A percentile compares a stretch with the other conserved stretches of the same genome.
phyloP scores from a whole-genome alignment of 1,140 invertebrate species.

The Cydia fagiglandana region DNA sequence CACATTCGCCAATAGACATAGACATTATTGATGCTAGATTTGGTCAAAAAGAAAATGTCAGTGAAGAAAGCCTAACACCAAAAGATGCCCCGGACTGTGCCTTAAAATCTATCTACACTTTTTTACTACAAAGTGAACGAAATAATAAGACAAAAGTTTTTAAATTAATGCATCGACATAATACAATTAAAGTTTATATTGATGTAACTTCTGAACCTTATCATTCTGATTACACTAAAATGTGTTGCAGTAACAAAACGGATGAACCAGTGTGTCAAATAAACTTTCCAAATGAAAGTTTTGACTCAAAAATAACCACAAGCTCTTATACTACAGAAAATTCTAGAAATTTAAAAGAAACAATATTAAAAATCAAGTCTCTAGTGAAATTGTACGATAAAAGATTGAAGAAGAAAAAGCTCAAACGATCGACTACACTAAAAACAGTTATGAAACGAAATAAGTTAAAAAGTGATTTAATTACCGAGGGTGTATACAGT shows the following conservation, averaged over 20 bases:
- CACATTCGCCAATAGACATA: constrained; percentile 51
- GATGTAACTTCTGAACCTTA: constrained; percentile 44
- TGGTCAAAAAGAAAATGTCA: constrained; percentile 38
- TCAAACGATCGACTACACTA: not conserved
- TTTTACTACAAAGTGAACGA: constrained; percentile 50
- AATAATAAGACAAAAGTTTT: constrained; percentile 52
- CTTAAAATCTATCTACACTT: constrained; percentile 56
- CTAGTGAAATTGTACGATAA: constrained; percentile 42
- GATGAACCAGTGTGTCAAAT: constrained; percentile 37
- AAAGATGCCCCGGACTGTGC: constrained; percentile 49
- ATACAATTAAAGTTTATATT: constrained; percentile 63
- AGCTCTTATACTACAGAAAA: not conserved
- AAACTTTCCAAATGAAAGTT: constrained; percentile 27
- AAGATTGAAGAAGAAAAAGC: constrained; percentile 10
- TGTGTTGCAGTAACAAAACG: constrained; percentile 52
- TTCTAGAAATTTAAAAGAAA: constrained; percentile 38
- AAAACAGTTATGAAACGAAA: not conserved
- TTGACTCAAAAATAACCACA: constrained; percentile 7
- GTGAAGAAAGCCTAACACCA: constrained; percentile 34
- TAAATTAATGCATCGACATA: constrained; percentile 49
- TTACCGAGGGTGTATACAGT: too few relatives aligned
- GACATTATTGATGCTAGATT: constrained; percentile 57
- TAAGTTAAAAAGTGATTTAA: not conserved
- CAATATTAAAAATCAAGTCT: constrained; percentile 49
- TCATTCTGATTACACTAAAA: constrained; percentile 45